phyloP scores from a whole-genome alignment of 2,113 vertebrate genomes.

The Dipodomys spectabilis region DNA sequence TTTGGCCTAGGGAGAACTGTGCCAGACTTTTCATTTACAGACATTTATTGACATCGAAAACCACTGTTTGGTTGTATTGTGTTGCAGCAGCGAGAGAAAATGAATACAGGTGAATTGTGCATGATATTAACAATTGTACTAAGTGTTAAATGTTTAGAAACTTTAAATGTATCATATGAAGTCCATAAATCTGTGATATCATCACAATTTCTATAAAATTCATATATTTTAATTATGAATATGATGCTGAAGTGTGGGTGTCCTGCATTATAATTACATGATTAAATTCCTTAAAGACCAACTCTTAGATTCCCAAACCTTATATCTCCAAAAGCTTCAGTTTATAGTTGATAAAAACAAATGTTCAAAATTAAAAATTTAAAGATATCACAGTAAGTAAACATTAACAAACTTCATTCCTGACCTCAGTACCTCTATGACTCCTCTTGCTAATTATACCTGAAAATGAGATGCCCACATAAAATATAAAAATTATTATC shows the following conservation, averaged over 20 bases:
- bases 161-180: not conserved
- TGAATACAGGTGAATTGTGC: not conserved
- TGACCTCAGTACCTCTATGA: not conserved
- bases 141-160: not conserved
- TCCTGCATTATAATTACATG: not conserved
- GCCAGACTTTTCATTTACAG: not conserved
- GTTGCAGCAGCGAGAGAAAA: not conserved
- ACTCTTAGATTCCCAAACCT: not conserved
- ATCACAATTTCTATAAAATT: not conserved
- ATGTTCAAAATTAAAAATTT: constrained; percentile 13
- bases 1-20: not conserved
- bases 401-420: not conserved
- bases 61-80: not conserved
- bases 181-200: not conserved
- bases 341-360: not conserved
- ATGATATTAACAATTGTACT: not conserved
- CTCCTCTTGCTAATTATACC: not conserved
- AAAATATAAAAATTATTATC: not conserved
- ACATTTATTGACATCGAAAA: not conserved
- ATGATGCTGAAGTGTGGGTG: not conserved
- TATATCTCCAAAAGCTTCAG: not conserved
- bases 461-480: not conserved
- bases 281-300: constrained; percentile 10
- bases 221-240: not conserved
- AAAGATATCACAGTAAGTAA: not conserved